phyloP scores from a whole-genome alignment of 2,797 vertebrate species.

The Alfaro cultratus region DNA sequence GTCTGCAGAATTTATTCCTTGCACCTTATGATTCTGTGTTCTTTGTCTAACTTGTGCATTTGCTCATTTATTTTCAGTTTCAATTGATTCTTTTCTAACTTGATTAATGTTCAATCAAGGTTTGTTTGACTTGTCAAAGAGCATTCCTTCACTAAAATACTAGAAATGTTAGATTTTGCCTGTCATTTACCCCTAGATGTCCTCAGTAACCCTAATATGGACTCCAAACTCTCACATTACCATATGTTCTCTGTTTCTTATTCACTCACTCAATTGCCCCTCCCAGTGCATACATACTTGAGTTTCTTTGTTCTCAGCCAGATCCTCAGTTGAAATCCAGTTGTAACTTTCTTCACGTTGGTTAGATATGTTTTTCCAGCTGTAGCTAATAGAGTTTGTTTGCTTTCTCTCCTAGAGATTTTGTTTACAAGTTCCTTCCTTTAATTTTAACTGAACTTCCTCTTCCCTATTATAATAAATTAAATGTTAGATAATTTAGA shows the following conservation, averaged over 20 bases:
- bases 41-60: too few relatives aligned
- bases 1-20: neutral
- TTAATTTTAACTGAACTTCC: neutral
- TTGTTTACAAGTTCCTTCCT: neutral
- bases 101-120: neutral
- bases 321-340: neutral
- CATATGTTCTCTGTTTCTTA: neutral
- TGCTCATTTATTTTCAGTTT: neutral
- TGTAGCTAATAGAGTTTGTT: neutral
- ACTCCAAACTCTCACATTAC: neutral
- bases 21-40: neutral
- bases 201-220: neutral
- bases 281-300: neutral
- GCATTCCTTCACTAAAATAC: neutral
- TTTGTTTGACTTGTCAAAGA: neutral
- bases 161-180: neutral
- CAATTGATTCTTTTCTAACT: neutral
- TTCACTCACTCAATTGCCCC: neutral
- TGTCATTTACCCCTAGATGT: constrained; percentile 2
- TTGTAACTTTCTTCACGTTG: neutral
- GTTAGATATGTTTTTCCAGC: neutral
- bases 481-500: neutral
- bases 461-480: neutral
- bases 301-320: neutral
- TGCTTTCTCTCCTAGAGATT: neutral